phyloP scores from a whole-genome alignment of 2,797 vertebrate genomes.

The Tenualosa ilisha region DNA sequence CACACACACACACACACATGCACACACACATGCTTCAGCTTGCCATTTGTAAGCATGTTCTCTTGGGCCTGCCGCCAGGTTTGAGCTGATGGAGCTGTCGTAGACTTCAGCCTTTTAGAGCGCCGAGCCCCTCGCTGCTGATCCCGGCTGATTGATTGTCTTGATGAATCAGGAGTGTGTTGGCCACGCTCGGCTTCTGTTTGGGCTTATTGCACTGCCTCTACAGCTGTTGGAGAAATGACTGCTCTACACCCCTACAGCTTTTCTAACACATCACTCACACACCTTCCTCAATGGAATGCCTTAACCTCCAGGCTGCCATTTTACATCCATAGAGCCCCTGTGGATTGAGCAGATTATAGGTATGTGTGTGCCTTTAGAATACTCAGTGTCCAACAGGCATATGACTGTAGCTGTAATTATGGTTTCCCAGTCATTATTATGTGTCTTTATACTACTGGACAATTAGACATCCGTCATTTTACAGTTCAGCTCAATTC shows the following conservation, averaged over 20 bases:
- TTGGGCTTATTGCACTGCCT: slow-evolving; percentile 39
- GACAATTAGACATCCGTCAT: background rate
- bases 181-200: slow-evolving; percentile 38
- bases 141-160: slow-evolving; percentile 45
- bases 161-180: slow-evolving; percentile 46
- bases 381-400: background rate
- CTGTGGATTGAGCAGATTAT: background rate
- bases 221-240: slow-evolving; percentile 40
- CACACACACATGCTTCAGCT: background rate
- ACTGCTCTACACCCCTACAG: background rate
- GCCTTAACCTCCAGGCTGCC: background rate
- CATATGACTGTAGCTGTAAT: background rate
- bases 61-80: slow-evolving; percentile 40
- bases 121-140: too few relatives aligned
- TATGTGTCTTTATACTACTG: background rate
- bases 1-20: background rate
- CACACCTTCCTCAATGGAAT: background rate
- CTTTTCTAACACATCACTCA: background rate
- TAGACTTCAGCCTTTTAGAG: background rate
- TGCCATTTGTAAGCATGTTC: slow-evolving; percentile 47
- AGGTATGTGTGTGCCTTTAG: background rate
- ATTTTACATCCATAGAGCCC: background rate
- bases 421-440: background rate
- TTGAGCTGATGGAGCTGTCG: background rate
- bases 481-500: background rate